phyloP scores from a whole-genome alignment of 2,113 vertebrate species.

The Eleginops maclovinus region DNA sequence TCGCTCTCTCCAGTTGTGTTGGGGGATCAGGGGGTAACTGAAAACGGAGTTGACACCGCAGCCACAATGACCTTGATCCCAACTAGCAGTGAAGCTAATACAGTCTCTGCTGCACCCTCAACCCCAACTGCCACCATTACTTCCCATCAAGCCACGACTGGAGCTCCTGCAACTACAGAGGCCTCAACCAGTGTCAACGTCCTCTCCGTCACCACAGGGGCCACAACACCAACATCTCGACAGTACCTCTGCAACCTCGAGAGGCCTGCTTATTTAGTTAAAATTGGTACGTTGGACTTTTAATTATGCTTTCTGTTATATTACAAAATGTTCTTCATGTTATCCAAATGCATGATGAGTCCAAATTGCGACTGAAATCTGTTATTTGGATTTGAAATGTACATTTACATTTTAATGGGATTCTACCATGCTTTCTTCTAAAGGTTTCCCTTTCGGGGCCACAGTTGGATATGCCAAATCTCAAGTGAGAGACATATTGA shows the following conservation, averaged over 20 bases:
- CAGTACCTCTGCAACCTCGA: conserved; percentile 89
- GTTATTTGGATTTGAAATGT: background rate
- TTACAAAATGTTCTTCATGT: background rate
- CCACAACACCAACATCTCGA: conserved; percentile 77
- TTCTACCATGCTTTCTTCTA: conserved; percentile 22
- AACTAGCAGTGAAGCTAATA: conserved; percentile 48
- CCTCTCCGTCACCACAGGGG: conserved; percentile 55
- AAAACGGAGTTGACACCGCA: conserved; percentile 57
- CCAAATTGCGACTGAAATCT: background rate
- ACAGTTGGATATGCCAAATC: conserved; percentile 89
- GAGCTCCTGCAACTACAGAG: conserved; percentile 37
- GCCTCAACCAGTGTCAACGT: conserved; percentile 42
- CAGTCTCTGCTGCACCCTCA: conserved; percentile 42
- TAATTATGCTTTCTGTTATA: background rate
- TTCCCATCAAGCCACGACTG: conserved; percentile 53
- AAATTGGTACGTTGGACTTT: conserved; percentile 84
- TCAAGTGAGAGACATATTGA: conserved; percentile 89
- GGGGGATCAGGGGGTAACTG: conserved; percentile 69
- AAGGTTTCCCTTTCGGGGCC: conserved; percentile 89
- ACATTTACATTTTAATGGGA: background rate
- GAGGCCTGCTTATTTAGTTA: conserved; percentile 86
- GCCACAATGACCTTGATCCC: conserved; percentile 64
- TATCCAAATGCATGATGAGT: background rate
- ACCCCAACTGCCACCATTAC: conserved; percentile 55
- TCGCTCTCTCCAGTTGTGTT: conserved; percentile 57